Conservation (phyloP, 2,888 invertebrate species). For the Bursaphelenchus okinawaensis region DNA sequence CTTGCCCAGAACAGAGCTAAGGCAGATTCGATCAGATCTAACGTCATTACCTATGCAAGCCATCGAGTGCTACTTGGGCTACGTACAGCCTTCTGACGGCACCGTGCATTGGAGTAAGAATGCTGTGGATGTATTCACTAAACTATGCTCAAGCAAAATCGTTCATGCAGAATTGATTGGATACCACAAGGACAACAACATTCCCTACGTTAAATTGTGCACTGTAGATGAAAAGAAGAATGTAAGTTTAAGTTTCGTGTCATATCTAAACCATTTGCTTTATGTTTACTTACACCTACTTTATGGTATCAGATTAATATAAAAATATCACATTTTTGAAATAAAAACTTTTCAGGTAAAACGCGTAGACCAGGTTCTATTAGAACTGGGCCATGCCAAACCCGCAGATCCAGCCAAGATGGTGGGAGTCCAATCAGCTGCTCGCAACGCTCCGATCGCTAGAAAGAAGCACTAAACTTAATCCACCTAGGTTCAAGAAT, state of each 20-base stretch:
- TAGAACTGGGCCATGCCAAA: constrained; percentile 49
- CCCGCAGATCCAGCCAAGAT: constrained; percentile 49
- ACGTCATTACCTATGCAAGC: constrained; percentile 93
- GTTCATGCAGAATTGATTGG: constrained; percentile 50
- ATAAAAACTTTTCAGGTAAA: constrained; percentile 36
- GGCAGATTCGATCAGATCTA: constrained; percentile 88
- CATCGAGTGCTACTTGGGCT: constrained; percentile 85
- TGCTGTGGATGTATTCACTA: constrained; percentile 43
- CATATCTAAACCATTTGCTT: neutral
- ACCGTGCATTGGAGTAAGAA: constrained; percentile 44
- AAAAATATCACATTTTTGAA: neutral
- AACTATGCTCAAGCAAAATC: constrained; percentile 40
- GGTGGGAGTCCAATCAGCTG: constrained; percentile 3
- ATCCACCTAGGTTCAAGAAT: neutral
- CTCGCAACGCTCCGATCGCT: neutral
- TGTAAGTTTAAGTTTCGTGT: constrained; percentile 14
- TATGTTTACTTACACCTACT: neutral
- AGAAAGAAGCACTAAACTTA: neutral
- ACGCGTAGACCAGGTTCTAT: constrained; percentile 42
- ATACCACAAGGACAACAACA: constrained; percentile 38
- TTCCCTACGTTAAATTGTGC: constrained; percentile 52
- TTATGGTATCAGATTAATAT: neutral
- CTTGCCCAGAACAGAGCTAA: constrained; percentile 71
- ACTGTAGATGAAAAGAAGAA: constrained; percentile 30
- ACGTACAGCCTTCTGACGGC: constrained; percentile 71